Evolutionary conservation across 2,888 invertebrate species (phyloP).

Genomic region (Ornithoptera alexandrae): DNA sequence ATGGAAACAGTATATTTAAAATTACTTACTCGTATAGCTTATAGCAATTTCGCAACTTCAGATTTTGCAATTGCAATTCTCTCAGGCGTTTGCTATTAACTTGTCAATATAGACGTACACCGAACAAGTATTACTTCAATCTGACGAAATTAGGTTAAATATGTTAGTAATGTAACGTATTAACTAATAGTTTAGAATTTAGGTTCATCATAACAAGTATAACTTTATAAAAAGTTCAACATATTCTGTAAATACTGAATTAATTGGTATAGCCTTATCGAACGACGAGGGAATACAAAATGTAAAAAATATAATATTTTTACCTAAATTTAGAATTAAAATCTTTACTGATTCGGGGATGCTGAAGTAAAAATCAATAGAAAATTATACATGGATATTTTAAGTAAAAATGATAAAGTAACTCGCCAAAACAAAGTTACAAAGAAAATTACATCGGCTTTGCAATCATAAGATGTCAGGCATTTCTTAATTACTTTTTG

Average conservation of each 20-base stretch:
- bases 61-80: slow-evolving; percentile 22
- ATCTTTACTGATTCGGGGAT: no score
- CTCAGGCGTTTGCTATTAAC: slow-evolving; percentile 26
- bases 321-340: no score
- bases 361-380: no score
- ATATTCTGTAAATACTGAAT: not conserved
- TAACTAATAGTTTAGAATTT: not conserved
- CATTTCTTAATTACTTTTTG: no score
- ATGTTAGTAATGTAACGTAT: not conserved
- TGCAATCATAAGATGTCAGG: no score
- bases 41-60: slow-evolving; percentile 17
- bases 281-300: no score
- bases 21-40: not conserved
- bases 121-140: not conserved
- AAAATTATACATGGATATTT: no score
- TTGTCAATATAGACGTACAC: slow-evolving; percentile 3
- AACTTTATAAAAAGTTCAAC: not conserved
- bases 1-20: not conserved
- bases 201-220: not conserved
- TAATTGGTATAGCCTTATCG: not conserved
- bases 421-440: no score
- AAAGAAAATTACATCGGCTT: no score
- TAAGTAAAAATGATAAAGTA: no score
- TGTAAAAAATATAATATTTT: no score
- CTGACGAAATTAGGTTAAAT: not conserved